A percentile compares a stretch with the other conserved stretches of the same genome.
Conservation (phyloP, 2,888 invertebrate species). For the Cheilosia impressa region DNA sequence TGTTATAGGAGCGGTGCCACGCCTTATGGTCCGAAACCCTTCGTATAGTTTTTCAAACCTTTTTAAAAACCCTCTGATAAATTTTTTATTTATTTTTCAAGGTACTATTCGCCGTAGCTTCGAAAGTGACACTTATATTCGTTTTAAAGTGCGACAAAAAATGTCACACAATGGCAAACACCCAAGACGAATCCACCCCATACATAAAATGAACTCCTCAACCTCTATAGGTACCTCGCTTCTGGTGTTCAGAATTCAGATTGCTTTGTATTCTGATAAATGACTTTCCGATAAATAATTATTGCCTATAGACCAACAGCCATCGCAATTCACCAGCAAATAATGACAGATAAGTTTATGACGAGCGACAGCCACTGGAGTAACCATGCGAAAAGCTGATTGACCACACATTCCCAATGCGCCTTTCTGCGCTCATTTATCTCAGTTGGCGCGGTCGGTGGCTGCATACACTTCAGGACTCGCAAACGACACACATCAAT, state of each 20-base stretch:
- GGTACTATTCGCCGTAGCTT: too few species aligned
- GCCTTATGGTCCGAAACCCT: too few species aligned
- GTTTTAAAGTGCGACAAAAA: too few species aligned
- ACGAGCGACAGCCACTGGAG: constrained; percentile 25
- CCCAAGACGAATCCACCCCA: neutral
- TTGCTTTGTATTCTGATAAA: constrained; percentile 46
- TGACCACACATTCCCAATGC: constrained; percentile 57
- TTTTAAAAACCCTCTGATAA: too few species aligned
- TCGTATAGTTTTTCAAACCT: too few species aligned
- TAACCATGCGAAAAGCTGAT: constrained; percentile 21
- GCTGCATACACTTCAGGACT: constrained; percentile 28
- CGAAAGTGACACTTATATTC: too few species aligned
- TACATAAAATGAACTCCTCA: neutral
- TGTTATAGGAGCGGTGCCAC: too few species aligned
- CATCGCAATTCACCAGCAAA: constrained; percentile 24
- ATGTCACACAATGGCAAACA: neutral
- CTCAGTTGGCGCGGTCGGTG: constrained; percentile 32
- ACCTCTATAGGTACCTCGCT: neutral
- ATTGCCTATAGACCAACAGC: constrained; percentile 21
- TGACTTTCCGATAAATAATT: constrained; percentile 48
- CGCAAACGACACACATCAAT: constrained; percentile 64
- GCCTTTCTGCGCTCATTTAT: constrained; percentile 53
- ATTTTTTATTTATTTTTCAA: too few species aligned
- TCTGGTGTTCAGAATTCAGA: neutral
- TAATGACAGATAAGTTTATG: constrained; percentile 69